phyloP scores from a whole-genome alignment of 2,797 vertebrate genomes.

The Aratinga solstitialis region DNA sequence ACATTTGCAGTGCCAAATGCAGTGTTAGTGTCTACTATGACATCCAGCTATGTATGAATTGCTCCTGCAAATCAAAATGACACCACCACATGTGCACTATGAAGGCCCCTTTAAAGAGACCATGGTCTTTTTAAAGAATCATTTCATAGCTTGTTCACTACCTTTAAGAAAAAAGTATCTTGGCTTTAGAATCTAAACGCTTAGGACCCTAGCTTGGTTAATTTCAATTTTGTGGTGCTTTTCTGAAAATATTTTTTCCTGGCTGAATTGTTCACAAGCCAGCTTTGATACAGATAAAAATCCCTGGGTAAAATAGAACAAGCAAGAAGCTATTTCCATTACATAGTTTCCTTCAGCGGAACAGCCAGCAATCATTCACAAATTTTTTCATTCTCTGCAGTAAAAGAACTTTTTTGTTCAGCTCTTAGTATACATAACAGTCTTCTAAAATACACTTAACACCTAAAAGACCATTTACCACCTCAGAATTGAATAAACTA shows the following conservation, averaged over 20 bases:
- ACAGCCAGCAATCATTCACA: background rate
- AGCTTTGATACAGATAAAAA: background rate
- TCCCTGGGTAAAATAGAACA: background rate
- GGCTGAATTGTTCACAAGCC: background rate
- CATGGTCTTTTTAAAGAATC: background rate
- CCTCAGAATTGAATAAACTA: background rate
- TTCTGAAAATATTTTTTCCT: background rate
- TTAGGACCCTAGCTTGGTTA: background rate
- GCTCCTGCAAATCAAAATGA: background rate
- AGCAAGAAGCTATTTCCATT: background rate
- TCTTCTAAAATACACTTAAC: background rate
- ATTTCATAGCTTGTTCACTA: background rate
- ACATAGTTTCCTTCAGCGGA: background rate
- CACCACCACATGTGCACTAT: rapidly evolving
- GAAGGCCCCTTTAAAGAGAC: background rate
- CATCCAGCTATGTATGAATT: background rate
- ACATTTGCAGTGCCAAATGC: background rate
- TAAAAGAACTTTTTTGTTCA: background rate
- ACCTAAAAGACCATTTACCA: background rate
- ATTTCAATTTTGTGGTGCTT: background rate
- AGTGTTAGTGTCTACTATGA: background rate
- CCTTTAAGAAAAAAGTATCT: background rate
- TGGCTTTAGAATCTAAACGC: background rate
- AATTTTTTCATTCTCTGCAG: background rate
- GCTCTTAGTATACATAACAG: background rate